Evolutionary conservation across 2,888 invertebrate species (phyloP), one percentile per base, ranked within the genome.

Genomic region (Crossocerus cetratus): DNA sequence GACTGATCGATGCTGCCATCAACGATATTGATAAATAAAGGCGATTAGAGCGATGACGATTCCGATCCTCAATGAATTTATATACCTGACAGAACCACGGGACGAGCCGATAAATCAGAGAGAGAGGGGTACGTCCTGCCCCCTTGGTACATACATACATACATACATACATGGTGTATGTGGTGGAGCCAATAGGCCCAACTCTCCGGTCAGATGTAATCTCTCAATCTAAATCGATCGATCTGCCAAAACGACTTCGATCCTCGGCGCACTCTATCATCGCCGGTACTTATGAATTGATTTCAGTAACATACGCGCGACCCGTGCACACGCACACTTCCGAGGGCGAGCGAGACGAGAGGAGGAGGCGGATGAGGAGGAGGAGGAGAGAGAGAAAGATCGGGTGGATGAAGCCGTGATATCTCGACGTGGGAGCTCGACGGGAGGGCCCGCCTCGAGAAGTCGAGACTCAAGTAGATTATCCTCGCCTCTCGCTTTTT

Each of bases 151-250:
- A 32, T 32, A 32, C 11, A 32, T 5, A 32, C 8, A 2, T 32
- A 32, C 11, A 32, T 32, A 32, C 11, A 32, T 11, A 32, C 11
- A 32, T 32, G 5, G 32, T 8, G 11, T 32, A 32, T 32, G 32
- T 22, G 53, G 44, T 49, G 16, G 23, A 16, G 60, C 23, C 57
- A 69, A 69, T 60, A 69, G n/a, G 57, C 59, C 58, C 69, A 71
- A 11, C 32, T 32, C 32, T 3, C 76, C 78, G 72, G 4, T 65
- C 65, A 69, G 76, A 81, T 74, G 71, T 85, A 87, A 87, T 89
- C 88, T 87, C 84, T 82, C 83, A 83, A 90, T 90, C 89, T 89
- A 88, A 89, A 89, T 89, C 87, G 87, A 84, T 86, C 82, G 84
- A 86, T 86, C 83, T 80, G 82, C 81, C 82, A 84, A 84, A 84